Conservation (phyloP, 2,113 vertebrate genomes). For the Calyptommatus sinebrachiatus region DNA sequence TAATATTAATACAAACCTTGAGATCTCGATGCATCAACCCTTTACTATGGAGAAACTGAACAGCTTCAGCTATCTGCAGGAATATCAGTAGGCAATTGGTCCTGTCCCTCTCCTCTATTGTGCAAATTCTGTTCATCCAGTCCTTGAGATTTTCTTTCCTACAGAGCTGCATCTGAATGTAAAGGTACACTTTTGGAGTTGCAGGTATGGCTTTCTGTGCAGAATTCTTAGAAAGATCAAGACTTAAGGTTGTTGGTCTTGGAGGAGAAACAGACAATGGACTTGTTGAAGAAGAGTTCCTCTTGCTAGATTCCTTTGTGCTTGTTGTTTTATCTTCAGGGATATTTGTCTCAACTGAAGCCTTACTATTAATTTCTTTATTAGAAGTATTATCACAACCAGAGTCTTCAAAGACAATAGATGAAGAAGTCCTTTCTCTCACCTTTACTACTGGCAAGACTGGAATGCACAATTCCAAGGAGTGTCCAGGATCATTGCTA, state of each 20-base stretch:
- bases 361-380: constrained; percentile 60
- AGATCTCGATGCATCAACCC: constrained; percentile 98
- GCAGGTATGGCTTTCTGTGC: constrained; percentile 71
- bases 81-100: constrained; percentile 90
- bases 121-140: constrained; percentile 90
- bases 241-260: constrained; percentile 83
- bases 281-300: constrained; percentile 59
- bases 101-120: constrained; percentile 84
- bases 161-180: constrained; percentile 99
- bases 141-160: constrained; percentile 97
- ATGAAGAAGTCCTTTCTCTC: constrained; percentile 89
- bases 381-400: constrained; percentile 81
- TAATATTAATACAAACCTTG: constrained; percentile 79
- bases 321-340: constrained; percentile 51
- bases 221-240: constrained; percentile 75
- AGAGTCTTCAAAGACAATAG: constrained; percentile 97
- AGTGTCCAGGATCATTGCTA: constrained; percentile 69
- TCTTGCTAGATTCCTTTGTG: constrained; percentile 48
- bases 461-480: constrained; percentile 78
- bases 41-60: constrained; percentile 93
- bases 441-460: constrained; percentile 61
- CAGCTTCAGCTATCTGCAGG: constrained; percentile 94
- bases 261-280: constrained; percentile 75
- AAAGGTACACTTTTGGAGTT: constrained; percentile 94
- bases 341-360: constrained; percentile 37